Base-by-base conservation (phyloP, 1,140 invertebrate species). In the Papilio xuthus region DNA sequence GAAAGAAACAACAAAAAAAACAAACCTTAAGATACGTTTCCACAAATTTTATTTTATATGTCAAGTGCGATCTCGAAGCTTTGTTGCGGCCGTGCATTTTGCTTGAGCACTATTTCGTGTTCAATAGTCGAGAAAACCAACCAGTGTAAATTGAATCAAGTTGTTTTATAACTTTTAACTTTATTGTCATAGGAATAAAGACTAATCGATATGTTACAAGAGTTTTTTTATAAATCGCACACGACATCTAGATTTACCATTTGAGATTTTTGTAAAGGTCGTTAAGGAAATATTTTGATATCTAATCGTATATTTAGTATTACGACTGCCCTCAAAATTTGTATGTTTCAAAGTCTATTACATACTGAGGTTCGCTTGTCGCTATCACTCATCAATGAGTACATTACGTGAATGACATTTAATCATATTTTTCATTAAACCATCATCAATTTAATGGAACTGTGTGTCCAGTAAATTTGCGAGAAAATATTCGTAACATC, bases 31-130 rank as follows among this genome's bases (percentile, higher is more conserved):
- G 60, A 63, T 63, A 63, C 60, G 60, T 63, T 26, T 63, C 13
- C 1, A 63, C 60, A 28, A 63, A 28, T 63, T 60, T 60, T 60
- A 69, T 69, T 69, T 37, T 37, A 23, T 44, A 72, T 72, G 70
- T 72, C 70, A 72, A 72, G 70, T 47, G 70, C 20, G 42, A 26
- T 44, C 70, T 72, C 70, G 41, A 44, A 42, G 41, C 70, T 47
- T 44, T 42, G 70, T 72, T 23, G 41, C 37, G 42, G 41, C 37
- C 42, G 42, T 73, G 71, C 71, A 73, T 73, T 73, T 73, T 47
- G 20, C 42, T 73, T 73, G 41, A 73, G 71, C 71, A 73, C 71
- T 73, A 42, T 73, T 73, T 73, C 71, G 71, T 73, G 71, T 73
- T 73, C 71, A 73, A 72, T 72, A 47, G 70, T 47, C 70, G 13